Base-by-base conservation (phyloP, 2,888 invertebrate species). In the Cremastinae sp. region DNA sequence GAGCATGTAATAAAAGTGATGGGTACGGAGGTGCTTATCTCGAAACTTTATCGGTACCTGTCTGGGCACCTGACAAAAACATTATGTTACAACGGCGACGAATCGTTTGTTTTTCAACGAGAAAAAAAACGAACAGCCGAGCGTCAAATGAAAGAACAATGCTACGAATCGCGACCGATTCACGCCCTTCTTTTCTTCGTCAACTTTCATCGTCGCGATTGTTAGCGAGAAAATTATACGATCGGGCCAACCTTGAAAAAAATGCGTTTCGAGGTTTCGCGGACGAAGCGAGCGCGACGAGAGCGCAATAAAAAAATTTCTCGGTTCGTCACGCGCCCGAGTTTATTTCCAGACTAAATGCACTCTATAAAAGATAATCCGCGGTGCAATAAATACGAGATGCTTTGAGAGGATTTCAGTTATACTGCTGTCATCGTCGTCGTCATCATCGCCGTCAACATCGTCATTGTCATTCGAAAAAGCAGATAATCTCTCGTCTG, bases 41-140 rank as follows among this genome's bases (percentile, higher is more conserved):
- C 82, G 84, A 84, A 86, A 83, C 82, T 86, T 88, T 87, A 87
- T 88, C 87, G 86, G 75, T 79, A 68, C 82, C 82, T 81, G 80
- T 83, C 83, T 83, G 83, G 70, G 79, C 82, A 85, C 85, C 85
- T 83, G 83, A 86, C 83, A 83, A 86, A 83, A 85, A 84, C 80
- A 78, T 79, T 72, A 71, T 62, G 77, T 79, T 75, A 43, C 56
- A 49, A 64, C 28, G 61, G 58, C 78, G 69, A 74, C 73, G 34
- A 74, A 41, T 73, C 74, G 72, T 78, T 69, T 66, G 59, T 41
- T 38, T 58, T 61, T 12, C 43, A 12, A 18, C 41, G 41, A 20
- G 53, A 59, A 61, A 72, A 14, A 74, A 14, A 43, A 53, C 10
- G 16, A 28, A 41, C 38, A 12, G 51, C 14, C 38, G 53, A 22